Percentiles rank a stretch among this genome's conserved stretches.
Conservation (phyloP, 2,888 invertebrate genomes). For the Acronicta leporina region DNA sequence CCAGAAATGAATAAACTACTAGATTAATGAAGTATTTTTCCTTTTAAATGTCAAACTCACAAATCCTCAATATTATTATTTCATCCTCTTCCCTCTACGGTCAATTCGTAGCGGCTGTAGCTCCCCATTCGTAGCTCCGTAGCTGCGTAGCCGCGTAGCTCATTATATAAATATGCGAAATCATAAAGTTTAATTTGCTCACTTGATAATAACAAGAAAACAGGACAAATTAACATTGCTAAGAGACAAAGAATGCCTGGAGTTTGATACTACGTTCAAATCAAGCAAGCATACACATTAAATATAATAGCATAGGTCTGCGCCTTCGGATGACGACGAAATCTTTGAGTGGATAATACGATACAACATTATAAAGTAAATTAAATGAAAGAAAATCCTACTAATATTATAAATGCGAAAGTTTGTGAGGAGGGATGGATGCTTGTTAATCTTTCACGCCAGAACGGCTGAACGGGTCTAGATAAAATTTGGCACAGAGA, state of each 20-base stretch:
- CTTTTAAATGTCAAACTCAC: neutral
- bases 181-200: constrained; percentile 81
- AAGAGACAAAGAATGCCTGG: constrained; percentile 84
- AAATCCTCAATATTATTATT: no score
- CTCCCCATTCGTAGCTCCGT: constrained; percentile 49
- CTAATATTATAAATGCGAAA: no score
- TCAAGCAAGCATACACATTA: constrained; percentile 86
- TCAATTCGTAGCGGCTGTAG: constrained; percentile 36
- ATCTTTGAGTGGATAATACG: constrained; percentile 62
- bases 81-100: constrained; percentile 7
- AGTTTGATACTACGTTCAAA: constrained; percentile 89
- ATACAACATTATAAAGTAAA: constrained; percentile 18
- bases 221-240: constrained; percentile 87
- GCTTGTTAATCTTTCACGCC: no score
- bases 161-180: constrained; percentile 67
- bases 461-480: no score
- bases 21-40: no score
- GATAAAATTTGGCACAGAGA: no score
- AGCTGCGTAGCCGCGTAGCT: constrained; percentile 66
- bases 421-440: no score
- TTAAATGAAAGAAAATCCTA: no score
- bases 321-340: constrained; percentile 74
- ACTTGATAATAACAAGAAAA: constrained; percentile 79
- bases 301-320: constrained; percentile 84
- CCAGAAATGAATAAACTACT: no score